Evolutionary conservation across 2,113 vertebrate genomes (phyloP), one percentile per base, ranked within the genome.

Genomic region (Paracyprichromis sp.): DNA sequence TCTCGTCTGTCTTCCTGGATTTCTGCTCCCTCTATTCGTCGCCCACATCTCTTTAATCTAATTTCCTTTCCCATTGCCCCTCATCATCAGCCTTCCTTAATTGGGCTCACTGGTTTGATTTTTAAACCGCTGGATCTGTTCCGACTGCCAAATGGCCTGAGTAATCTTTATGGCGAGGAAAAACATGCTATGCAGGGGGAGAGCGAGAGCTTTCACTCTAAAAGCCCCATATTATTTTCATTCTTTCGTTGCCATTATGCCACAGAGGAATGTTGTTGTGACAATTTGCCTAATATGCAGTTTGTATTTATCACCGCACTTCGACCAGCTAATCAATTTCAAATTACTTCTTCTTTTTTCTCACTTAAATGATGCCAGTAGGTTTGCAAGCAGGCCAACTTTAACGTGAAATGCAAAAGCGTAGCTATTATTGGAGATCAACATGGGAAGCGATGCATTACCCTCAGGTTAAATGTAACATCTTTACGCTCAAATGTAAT

Each of bases 81-180:
- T 53, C 43, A 53, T 91, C 85, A 82, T 85, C 85, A 71, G 34
- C 66, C 66, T 88, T 76, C 73, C 83, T 84, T 92, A 88, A 88
- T 86, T 89, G 84, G 80, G 16, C 85, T 87, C 85, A 85, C 56
- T 56, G 53, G 34, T 86, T 69, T 88, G 84, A 91, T 89, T 90
- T 89, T 90, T 80, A 89, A 88, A 76, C 63, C 76, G 40, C 40
- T 89, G 71, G 90, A 81, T 89, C 34, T 14, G 9, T 61, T 89
- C 84, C 81, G 54, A 16, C 63, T 73, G 63, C 83, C 40, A 90
- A 92, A 90, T 84, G 86, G 84, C 54, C 82, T 26, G 47, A 79
- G 80, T 86, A 9, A 17, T 45, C 76, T 84, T 85, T 86, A 54
- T 69, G 26, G 88, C 5, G 43, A 87, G 76, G 34, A 34, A 86